Percentiles rank a stretch among this genome's conserved stretches.
Evolutionary conservation across 2,888 invertebrate species (phyloP).

Genomic region (Rambutsinella grinnellia): DNA sequence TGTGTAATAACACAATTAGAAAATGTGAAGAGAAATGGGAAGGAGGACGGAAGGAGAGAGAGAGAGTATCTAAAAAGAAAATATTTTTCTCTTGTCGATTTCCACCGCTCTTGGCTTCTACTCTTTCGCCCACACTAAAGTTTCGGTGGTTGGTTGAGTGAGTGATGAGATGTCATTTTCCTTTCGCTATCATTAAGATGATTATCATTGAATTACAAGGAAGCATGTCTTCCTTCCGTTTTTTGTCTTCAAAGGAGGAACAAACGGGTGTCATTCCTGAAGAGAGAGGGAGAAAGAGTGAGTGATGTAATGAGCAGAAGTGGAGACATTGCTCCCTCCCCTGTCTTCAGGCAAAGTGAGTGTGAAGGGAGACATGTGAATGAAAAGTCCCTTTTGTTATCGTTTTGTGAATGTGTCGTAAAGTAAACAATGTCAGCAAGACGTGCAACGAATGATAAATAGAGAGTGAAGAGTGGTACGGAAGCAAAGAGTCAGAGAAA

Average conservation of each 20-base stretch:
- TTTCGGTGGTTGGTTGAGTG: no score
- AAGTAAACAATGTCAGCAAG: no score
- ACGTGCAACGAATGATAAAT: no score
- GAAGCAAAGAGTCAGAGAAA: no score
- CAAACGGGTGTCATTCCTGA: neutral
- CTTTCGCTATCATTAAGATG: slow-evolving; percentile 42
- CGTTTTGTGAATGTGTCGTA: no score
- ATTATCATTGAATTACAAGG: slow-evolving; percentile 40
- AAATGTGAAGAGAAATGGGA: neutral
- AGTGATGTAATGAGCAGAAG: neutral
- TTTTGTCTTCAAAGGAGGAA: slow-evolving; percentile 16
- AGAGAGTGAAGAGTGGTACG: no score
- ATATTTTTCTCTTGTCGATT: no score
- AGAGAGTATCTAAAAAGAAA: slow-evolving; percentile 11
- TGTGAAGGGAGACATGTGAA: no score
- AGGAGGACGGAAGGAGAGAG: neutral
- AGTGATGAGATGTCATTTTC: slow-evolving; percentile 34
- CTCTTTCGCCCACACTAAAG: no score
- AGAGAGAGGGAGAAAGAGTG: neutral
- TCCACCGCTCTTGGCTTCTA: no score
- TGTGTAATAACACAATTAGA: no score
- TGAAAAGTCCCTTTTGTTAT: no score
- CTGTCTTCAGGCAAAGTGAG: slow-evolving; percentile 9
- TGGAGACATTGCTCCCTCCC: neutral
- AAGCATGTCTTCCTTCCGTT: slow-evolving; percentile 37